Evolutionary conservation across 2,113 vertebrate species (phyloP).

Genomic region (Heliornis fulica): DNA sequence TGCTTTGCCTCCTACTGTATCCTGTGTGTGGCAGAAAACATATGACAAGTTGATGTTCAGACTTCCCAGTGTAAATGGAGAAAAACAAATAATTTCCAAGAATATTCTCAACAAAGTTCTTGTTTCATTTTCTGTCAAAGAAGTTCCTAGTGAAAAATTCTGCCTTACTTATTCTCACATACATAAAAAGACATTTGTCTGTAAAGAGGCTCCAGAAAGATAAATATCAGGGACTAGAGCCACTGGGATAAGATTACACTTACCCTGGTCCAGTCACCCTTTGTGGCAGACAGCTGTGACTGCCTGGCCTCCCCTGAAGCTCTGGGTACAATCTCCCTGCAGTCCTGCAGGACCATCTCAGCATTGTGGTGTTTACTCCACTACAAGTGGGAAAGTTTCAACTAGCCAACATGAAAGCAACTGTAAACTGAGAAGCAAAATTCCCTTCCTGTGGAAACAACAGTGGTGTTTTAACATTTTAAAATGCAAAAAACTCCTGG

Average conservation of each 20-base stretch:
- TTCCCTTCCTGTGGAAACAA: not conserved
- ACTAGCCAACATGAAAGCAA: not conserved
- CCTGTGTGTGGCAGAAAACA: not conserved
- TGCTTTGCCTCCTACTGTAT: not conserved
- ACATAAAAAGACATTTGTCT: not conserved
- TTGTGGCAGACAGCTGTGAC: not conserved
- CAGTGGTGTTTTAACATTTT: not conserved
- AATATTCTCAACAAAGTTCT: not conserved
- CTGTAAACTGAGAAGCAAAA: not conserved
- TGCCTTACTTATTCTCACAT: not conserved
- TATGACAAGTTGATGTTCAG: not conserved
- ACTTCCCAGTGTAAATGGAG: not conserved
- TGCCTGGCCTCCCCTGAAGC: not conserved
- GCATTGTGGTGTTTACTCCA: not conserved
- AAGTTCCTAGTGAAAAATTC: not conserved
- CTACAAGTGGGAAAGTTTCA: not conserved
- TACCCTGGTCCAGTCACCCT: not conserved
- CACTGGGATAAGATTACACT: not conserved
- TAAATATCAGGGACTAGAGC: not conserved
- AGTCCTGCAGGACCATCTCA: not conserved
- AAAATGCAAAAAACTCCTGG: not conserved
- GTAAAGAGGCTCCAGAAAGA: not conserved
- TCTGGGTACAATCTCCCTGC: not conserved
- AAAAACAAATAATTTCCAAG: not conserved
- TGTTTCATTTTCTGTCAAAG: not conserved